phyloP scores from a whole-genome alignment of 2,113 vertebrate species.

The Ceratotherium simum region DNA sequence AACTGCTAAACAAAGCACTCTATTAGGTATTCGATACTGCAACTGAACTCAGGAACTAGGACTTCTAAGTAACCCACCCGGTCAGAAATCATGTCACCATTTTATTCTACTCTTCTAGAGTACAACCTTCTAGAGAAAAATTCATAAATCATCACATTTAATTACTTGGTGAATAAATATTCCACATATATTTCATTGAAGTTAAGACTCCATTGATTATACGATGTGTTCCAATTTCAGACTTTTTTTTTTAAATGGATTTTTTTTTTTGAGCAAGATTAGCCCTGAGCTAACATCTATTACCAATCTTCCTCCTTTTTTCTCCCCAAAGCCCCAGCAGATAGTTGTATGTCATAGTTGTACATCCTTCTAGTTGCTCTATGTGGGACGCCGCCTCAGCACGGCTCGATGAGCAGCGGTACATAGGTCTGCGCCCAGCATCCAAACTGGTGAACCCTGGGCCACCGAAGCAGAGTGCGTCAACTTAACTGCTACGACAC shows the following conservation, averaged over 20 bases:
- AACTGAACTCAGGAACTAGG: not conserved
- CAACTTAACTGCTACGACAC: too few relatives aligned
- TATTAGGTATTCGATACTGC: not conserved
- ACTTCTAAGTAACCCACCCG: not conserved
- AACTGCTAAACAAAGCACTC: not conserved
- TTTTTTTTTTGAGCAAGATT: too few relatives aligned
- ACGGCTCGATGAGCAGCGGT: too few relatives aligned
- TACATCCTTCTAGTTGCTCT: too few relatives aligned
- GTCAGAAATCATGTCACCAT: not conserved
- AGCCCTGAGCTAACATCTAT: too few relatives aligned
- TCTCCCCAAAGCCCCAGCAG: too few relatives aligned
- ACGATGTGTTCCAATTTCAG: not conserved
- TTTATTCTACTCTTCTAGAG: not conserved
- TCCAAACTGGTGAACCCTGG: too few relatives aligned
- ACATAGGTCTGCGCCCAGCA: too few relatives aligned
- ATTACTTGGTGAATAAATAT: not conserved
- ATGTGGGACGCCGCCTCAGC: too few relatives aligned
- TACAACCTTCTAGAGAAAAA: slow-evolving; percentile 12
- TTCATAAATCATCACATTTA: not conserved
- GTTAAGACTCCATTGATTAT: not conserved
- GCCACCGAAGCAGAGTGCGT: too few relatives aligned
- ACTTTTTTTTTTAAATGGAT: not conserved
- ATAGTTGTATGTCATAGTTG: too few relatives aligned
- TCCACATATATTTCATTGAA: not conserved
- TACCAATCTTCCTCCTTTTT: too few relatives aligned